These are phyloP conservation scores for Sebastes kiyomatsui DNA, from an alignment of 2,797 vertebrate species.

Conservation along the genomic window DNA sequence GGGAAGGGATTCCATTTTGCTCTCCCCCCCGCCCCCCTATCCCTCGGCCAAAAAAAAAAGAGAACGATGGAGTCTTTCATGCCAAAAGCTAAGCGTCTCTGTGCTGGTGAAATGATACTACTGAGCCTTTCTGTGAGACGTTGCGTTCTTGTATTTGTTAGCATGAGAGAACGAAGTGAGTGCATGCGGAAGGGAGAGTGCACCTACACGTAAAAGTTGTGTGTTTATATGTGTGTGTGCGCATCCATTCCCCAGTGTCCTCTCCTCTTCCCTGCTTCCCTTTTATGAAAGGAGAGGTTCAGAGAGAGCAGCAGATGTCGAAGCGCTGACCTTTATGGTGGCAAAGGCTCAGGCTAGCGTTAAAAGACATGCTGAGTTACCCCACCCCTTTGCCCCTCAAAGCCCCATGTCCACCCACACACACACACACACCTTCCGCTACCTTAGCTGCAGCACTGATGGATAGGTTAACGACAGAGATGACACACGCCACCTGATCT, in stretches of 20 bases:
- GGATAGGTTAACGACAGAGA: constrained; percentile 53
- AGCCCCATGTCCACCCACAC: constrained; percentile 15
- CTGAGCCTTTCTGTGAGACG: constrained; percentile 56
- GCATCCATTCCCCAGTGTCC: constrained; percentile 68
- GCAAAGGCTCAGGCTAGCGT: constrained; percentile 72
- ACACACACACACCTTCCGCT: background rate
- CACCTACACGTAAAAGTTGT: constrained; percentile 41
- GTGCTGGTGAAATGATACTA: constrained; percentile 64
- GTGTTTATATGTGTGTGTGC: constrained; percentile 8
- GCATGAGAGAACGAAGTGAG: background rate
- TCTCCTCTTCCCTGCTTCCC: constrained; percentile 76
- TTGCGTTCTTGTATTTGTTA: constrained; percentile 56
- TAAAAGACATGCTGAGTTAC: constrained; percentile 66
- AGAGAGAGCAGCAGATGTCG: constrained; percentile 79
- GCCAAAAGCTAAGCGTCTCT: constrained; percentile 60
- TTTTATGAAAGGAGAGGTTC: constrained; percentile 76
- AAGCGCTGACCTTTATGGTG: constrained; percentile 80
- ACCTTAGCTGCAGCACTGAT: constrained; percentile 18
- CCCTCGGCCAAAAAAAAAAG: constrained; percentile 24
- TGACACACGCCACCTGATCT: constrained; percentile 59
- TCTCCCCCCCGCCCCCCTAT: background rate
- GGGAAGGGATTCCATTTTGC: constrained; percentile 75
- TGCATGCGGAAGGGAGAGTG: constrained; percentile 22
- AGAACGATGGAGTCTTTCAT: constrained; percentile 42
- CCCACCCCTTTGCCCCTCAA: constrained; percentile 33